Base-by-base conservation (phyloP, 23 tunicate species). In the Trididemnum nubilum region DNA sequence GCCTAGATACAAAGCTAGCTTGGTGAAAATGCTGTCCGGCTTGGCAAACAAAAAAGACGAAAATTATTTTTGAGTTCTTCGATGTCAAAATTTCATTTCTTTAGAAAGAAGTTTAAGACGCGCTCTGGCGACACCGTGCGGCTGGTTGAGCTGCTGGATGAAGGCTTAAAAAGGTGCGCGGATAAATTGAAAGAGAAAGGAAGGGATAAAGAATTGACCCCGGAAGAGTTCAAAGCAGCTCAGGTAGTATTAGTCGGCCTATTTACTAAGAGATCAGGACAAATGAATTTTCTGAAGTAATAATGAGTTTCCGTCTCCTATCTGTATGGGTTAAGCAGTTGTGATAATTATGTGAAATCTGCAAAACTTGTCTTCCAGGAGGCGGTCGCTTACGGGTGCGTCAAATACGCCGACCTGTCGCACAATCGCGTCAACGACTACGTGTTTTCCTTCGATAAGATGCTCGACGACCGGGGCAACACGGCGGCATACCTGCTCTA, bases 391-490 rank as follows among this genome's bases (percentile, higher is more conserved):
- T 94, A 94, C 78, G 99, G 99, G 2, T 94, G 99, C 71, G 76
- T 94, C 31, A 94, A 94, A 35, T 94, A 94, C 77, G 99, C 99
- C 2, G 99, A 94, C 77, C 85, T 94, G 2, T 74, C 81, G 21
- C 94, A 89, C 78, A 94, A 77, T 36, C 32, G 88, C 26, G 84
- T 81, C 73, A 89, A 94, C 73, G 99, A 94, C 63, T 94, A 94
- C 57, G 87, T 94, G 35, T 94, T 94, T 67, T 88, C 94, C 9
- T 94, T 88, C 50, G 98, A 93, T 65, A 88, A 93, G 61, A 93
- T 93, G 98, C 66, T 93, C 52, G 99, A 88, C 50, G 94, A 88
- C 71, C 73, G 95, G 34, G 99, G 94, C n/a, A 94, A 94, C 85
- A 94, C 99, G n/a, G 95, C 94, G 19, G 95, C 95, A 1, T 94